phyloP scores from a whole-genome alignment of 2,113 vertebrate species.

The Manacus vitellinus region DNA sequence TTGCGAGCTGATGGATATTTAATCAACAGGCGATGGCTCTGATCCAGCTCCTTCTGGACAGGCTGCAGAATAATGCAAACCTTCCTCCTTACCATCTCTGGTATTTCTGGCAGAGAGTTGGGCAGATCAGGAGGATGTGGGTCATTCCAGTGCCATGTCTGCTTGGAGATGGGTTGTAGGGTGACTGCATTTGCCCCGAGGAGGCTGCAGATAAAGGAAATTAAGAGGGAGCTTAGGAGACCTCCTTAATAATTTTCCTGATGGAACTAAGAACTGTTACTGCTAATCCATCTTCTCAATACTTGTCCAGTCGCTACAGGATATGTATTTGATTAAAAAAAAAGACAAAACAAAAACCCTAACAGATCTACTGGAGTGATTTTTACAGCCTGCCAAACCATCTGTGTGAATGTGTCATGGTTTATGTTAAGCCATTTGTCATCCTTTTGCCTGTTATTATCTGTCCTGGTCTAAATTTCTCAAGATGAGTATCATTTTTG shows the following conservation, averaged over 20 bases:
- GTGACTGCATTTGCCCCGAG: background rate
- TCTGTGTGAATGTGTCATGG: background rate
- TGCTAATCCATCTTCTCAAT: background rate
- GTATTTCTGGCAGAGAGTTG: background rate
- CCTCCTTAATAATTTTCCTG: background rate
- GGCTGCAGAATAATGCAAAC: background rate
- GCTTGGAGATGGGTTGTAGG: background rate
- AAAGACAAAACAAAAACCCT: background rate
- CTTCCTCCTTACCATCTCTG: background rate
- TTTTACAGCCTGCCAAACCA: slow-evolving; percentile 31
- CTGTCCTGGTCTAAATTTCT: background rate
- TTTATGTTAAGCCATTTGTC: slow-evolving; percentile 13
- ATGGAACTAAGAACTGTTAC: background rate
- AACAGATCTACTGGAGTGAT: background rate
- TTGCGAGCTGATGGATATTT: background rate
- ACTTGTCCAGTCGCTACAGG: background rate
- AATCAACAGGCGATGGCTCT: slow-evolving; percentile 14
- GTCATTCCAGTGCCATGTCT: background rate
- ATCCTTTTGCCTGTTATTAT: background rate
- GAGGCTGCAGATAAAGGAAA: background rate
- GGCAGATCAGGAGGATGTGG: background rate
- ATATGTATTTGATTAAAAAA: background rate
- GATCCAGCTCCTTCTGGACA: slow-evolving; percentile 37
- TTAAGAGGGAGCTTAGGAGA: background rate
- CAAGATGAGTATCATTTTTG: background rate